phyloP scores from a whole-genome alignment of 2,113 vertebrate genomes.

The Phalacrocorax brasilianus region DNA sequence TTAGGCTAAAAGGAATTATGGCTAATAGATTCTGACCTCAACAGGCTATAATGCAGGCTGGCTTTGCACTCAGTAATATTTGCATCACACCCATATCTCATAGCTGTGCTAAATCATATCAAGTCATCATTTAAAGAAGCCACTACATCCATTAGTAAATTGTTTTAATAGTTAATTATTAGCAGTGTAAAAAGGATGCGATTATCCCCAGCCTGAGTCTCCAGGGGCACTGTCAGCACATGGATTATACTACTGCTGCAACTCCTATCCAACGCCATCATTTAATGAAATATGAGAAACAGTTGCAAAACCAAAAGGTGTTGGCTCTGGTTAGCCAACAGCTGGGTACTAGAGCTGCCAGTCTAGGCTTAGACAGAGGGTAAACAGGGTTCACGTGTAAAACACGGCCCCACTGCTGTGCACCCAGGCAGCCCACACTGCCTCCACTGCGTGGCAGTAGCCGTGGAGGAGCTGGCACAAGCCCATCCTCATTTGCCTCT shows the following conservation, averaged over 20 bases:
- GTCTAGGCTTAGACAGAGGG: not conserved
- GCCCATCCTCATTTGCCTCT: not conserved
- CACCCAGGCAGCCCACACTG: not conserved
- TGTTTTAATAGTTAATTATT: slow-evolving; percentile 59
- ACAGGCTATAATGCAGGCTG: slow-evolving; percentile 19
- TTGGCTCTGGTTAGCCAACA: not conserved
- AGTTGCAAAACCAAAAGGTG: not conserved
- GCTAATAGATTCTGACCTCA: slow-evolving; percentile 64
- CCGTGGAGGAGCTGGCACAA: not conserved
- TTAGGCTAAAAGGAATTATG: slow-evolving; percentile 11
- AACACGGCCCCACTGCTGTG: too few species aligned
- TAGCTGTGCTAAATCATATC: slow-evolving; percentile 1
- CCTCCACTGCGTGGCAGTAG: rapidly evolving
- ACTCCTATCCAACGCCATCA: not conserved
- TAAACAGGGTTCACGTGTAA: rapidly evolving
- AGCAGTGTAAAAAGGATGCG: not conserved
- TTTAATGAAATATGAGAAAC: not conserved
- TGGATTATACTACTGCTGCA: not conserved
- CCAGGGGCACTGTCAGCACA: not conserved
- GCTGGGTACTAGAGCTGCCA: not conserved
- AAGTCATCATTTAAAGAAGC: slow-evolving; percentile 46
- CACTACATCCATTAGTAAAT: slow-evolving; percentile 58
- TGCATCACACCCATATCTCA: slow-evolving; percentile 13
- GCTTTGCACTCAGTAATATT: slow-evolving; percentile 24
- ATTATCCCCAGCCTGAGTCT: slow-evolving; percentile 5